Evolutionary conservation across 1,140 invertebrate genomes (phyloP).

Genomic region (Tribolium madens): DNA sequence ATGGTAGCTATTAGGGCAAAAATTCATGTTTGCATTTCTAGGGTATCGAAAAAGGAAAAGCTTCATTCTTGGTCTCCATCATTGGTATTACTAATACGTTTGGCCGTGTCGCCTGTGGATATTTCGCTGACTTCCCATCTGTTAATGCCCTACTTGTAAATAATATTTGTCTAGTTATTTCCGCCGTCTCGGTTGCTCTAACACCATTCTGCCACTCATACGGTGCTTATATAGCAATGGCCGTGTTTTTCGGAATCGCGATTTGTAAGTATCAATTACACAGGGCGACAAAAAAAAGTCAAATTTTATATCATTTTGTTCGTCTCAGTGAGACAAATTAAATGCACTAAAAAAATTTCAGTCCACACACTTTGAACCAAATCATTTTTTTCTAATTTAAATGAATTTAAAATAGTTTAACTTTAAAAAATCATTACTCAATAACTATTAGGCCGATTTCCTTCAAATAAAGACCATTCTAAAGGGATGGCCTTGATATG

Average conservation of each 20-base stretch:
- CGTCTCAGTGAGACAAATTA: no score
- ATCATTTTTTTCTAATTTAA: no score
- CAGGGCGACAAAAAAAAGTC: no score
- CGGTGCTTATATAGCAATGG: slow-evolving; percentile 80
- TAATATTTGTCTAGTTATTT: slow-evolving; percentile 92
- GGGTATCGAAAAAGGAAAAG: slow-evolving; percentile 80
- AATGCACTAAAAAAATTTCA: no score
- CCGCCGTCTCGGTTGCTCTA: slow-evolving; percentile 85
- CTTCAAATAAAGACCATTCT: no score
- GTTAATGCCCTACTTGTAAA: slow-evolving; percentile 94
- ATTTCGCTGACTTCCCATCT: slow-evolving; percentile 86
- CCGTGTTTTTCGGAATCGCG: slow-evolving; percentile 95
- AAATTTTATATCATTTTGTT: no score
- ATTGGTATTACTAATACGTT: slow-evolving; percentile 96
- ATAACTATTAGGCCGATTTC: no score
- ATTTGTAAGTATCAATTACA: slow-evolving; percentile 82
- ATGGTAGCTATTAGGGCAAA: neutral
- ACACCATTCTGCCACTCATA: slow-evolving; percentile 89
- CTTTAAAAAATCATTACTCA: no score
- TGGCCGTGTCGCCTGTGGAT: slow-evolving; percentile 89
- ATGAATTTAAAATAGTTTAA: no score
- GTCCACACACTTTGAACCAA: no score
- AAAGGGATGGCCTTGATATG: no score
- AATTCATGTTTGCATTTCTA: slow-evolving; percentile 65
- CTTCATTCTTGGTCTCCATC: slow-evolving; percentile 91